These are phyloP conservation scores for Mallotus villosus DNA, from an alignment of 2,797 vertebrate species.

Conservation along the genomic window DNA sequence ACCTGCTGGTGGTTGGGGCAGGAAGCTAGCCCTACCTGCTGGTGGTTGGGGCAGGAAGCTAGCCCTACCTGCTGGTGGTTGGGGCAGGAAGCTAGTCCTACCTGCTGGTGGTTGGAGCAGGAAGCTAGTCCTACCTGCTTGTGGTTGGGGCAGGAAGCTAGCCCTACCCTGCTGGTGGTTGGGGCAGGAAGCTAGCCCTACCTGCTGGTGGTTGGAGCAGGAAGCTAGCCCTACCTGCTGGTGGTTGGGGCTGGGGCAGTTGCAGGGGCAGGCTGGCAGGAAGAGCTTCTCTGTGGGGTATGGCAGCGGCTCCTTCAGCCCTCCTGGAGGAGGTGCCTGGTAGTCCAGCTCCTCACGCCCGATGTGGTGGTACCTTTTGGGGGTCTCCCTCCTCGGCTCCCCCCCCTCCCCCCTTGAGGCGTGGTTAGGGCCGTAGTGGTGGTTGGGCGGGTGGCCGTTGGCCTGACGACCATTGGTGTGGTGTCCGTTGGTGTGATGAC, in stretches of 20 bases:
- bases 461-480: slow-evolving; percentile 41
- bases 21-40: slow-evolving; percentile 50
- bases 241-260: slow-evolving; percentile 70
- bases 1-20: background rate
- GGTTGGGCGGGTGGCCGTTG: slow-evolving; percentile 40
- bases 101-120: slow-evolving; percentile 42
- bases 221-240: slow-evolving; percentile 53
- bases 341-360: slow-evolving; percentile 64
- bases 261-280: slow-evolving; percentile 66
- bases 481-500: slow-evolving; percentile 24
- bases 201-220: background rate
- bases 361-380: slow-evolving; percentile 62
- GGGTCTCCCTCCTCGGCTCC: slow-evolving; percentile 46
- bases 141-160: background rate
- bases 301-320: slow-evolving; percentile 53
- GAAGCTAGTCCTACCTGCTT: no score
- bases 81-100: slow-evolving; percentile 22
- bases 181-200: background rate
- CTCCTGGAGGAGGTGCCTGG: slow-evolving; percentile 52
- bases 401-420: slow-evolving; percentile 42
- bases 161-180: slow-evolving; percentile 53
- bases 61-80: background rate
- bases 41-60: background rate
- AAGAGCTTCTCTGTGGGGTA: slow-evolving; percentile 51
- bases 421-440: slow-evolving; percentile 43